Evolutionary conservation across 2,113 vertebrate species (phyloP).

Genomic region (Phylloscopus trochilus): DNA sequence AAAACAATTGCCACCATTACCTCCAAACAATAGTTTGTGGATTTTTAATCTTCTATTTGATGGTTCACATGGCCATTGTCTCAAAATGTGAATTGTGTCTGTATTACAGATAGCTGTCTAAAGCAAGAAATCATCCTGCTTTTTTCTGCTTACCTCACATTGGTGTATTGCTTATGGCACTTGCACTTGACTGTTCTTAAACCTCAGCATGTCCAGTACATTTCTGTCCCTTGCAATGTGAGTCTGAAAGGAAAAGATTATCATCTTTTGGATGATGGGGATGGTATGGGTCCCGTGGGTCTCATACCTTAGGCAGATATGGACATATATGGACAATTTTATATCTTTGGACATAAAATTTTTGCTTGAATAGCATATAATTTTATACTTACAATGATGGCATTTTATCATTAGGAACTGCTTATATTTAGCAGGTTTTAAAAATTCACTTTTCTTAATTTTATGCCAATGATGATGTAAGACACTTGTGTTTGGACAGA

Average conservation of each 20-base stretch:
- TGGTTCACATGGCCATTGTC: background rate
- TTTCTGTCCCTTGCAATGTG: background rate
- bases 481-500: background rate
- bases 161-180: background rate
- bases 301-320: background rate
- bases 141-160: background rate
- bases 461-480: background rate
- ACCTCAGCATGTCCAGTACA: background rate
- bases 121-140: background rate
- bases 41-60: slow-evolving; percentile 1
- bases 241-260: background rate
- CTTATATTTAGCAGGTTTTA: background rate
- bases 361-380: background rate
- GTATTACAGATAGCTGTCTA: background rate
- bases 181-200: background rate
- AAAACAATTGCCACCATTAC: background rate
- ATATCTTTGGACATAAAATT: background rate
- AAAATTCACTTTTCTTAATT: background rate
- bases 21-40: background rate
- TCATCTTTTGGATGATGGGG: background rate
- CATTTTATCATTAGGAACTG: background rate
- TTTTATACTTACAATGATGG: background rate
- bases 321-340: too few relatives aligned
- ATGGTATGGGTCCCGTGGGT: background rate
- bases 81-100: background rate